A percentile compares a stretch with the other conserved stretches of the same genome.
Evolutionary conservation across 2,797 vertebrate genomes (phyloP).

Genomic region (Mormyrus proboscirostris): DNA sequence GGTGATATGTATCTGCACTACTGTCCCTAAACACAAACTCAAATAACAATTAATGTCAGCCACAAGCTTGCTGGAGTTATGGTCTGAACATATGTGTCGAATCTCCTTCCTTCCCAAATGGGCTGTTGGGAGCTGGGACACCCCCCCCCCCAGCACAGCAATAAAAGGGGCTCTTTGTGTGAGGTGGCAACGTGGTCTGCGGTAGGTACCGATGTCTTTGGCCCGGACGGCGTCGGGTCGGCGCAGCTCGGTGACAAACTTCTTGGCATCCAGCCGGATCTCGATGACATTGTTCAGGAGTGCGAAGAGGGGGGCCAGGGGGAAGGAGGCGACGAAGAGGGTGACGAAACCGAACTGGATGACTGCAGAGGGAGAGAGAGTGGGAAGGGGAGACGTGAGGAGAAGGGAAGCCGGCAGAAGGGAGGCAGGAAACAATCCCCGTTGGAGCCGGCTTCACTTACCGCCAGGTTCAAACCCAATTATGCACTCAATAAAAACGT

Average conservation of each 20-base stretch:
- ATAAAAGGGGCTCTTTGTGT: neutral
- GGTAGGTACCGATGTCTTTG: constrained; percentile 84
- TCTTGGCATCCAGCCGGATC: constrained; percentile 91
- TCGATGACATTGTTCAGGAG: constrained; percentile 96
- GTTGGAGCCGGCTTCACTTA: neutral
- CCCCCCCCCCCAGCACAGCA: neutral
- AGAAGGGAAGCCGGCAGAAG: neutral
- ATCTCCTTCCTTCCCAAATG: neutral
- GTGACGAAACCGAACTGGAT: constrained; percentile 98
- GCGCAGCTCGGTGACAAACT: constrained; percentile 89
- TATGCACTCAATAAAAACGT: neutral
- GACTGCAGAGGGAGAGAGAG: constrained; percentile 55
- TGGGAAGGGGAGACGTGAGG: neutral
- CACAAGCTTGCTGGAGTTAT: neutral
- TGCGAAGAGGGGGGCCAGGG: constrained; percentile 88
- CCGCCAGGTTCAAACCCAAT: neutral
- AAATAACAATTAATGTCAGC: neutral
- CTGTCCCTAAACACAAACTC: neutral
- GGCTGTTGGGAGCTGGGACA: neutral
- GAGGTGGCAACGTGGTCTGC: neutral
- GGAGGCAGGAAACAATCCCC: constrained; percentile 7
- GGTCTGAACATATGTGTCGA: neutral
- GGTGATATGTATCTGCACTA: neutral
- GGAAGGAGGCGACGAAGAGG: constrained; percentile 95
- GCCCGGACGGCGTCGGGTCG: constrained; percentile 80